phyloP scores from a whole-genome alignment of 2,797 vertebrate species.

The Podarcis siculus region DNA sequence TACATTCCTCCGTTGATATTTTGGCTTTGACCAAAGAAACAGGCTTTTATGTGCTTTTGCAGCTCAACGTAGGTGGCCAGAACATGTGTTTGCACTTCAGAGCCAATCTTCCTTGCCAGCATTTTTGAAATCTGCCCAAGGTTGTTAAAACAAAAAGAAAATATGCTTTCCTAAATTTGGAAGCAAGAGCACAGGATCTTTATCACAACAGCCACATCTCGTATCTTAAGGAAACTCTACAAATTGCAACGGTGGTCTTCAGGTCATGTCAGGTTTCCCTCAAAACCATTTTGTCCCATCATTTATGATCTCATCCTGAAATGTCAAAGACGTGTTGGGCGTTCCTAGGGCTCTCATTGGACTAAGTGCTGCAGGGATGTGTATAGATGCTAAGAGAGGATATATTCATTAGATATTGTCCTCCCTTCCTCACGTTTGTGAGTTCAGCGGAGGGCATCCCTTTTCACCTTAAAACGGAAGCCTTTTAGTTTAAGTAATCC shows the following conservation, averaged over 20 bases:
- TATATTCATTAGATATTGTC: too few relatives aligned
- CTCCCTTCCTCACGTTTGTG: too few relatives aligned
- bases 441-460: too few relatives aligned
- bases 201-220: not conserved
- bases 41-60: not conserved
- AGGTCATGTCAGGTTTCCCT: not conserved
- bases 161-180: constrained; percentile 13
- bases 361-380: not conserved
- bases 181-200: not conserved
- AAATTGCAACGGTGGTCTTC: not conserved
- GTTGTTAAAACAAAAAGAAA: not conserved
- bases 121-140: constrained; percentile 21
- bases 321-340: too few relatives aligned
- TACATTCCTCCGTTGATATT: not conserved
- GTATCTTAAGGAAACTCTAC: not conserved
- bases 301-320: not conserved
- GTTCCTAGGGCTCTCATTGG: not conserved
- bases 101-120: constrained; percentile 18
- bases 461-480: too few relatives aligned
- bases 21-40: rapidly evolving
- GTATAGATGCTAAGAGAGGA: too few relatives aligned
- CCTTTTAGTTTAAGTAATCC: too few relatives aligned
- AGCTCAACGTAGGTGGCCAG: not conserved
- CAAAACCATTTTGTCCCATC: not conserved
- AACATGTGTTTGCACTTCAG: not conserved